Base-by-base conservation (phyloP, 2,888 invertebrate genomes). In the Zootermopsis nevadensis region DNA sequence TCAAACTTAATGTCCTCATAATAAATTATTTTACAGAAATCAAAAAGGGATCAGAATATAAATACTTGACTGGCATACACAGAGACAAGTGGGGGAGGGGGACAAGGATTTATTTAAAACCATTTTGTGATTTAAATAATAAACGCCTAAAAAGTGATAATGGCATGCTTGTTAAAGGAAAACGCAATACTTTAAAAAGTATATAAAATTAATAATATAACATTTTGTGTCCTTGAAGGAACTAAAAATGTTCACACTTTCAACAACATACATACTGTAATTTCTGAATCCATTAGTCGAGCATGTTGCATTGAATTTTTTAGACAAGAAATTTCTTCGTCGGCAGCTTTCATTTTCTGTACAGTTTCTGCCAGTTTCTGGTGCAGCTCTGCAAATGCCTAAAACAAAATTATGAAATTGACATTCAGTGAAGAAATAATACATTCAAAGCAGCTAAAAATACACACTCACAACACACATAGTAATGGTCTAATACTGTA, bases 361-460 rank as follows among this genome's bases (percentile, higher is more conserved):
- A 93, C 93, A 0, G 96, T 96, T 87, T 95, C 95, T 38, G 95
- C 91, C 92, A 95, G 94, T 90, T 96, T 96, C 22, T 93, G 91
- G 88, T 97, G 96, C 82, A 97, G 90, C 87, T 97, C 96, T 81
- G 92, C 90, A 88, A 97, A 97, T 0, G 97, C 96, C 93, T 92
- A 85, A 30, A 88, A 86, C 19, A 53, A 66, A 27, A 82, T 82
- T 77, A 42, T 35, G 30, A 77, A 82, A 24, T 55, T 15, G 72
- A 60, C 24, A 35, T 27, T 79, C 33, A 12, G 33, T 33, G 24
- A 69, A 74, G n/a, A 22, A 74, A 74, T 12, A 6, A 2, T 24
- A 27, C n/a, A n/a, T n/a, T 27, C 60, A 60, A 27, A 7, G n/a
- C 6, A n/a, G 6, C 6, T 55, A 24, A 12, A 24, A 24, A 22